Conservation (phyloP, 2,113 vertebrate genomes). For the Bostrychus sinensis region DNA sequence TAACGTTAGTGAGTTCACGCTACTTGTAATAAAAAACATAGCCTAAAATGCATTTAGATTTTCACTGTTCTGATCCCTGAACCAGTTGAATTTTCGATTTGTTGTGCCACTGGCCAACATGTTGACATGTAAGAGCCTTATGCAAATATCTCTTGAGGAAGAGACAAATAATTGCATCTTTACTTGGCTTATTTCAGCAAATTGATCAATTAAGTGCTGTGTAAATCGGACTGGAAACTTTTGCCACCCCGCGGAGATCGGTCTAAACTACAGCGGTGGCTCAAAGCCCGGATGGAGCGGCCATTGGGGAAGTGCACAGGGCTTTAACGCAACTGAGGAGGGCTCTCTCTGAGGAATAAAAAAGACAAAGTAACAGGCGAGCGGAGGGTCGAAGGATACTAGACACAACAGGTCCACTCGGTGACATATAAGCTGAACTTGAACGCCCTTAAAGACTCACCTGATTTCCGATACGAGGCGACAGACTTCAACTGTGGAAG, state of each 20-base stretch:
- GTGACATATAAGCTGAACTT: slow-evolving; percentile 27
- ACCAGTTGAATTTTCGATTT: no score
- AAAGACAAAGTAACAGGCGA: slow-evolving; percentile 62
- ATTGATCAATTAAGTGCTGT: neutral
- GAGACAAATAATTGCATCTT: neutral
- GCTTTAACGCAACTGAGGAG: slow-evolving; percentile 69
- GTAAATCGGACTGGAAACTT: slow-evolving; percentile 14
- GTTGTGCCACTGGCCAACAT: no score
- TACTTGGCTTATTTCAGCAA: neutral
- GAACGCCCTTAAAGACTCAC: slow-evolving; percentile 38
- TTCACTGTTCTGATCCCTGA: no score
- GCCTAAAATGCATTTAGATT: no score
- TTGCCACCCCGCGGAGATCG: slow-evolving; percentile 47
- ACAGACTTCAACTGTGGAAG: slow-evolving; percentile 70
- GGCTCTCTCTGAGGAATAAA: slow-evolving; percentile 65
- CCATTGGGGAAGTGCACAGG: slow-evolving; percentile 68
- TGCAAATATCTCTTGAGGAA: neutral
- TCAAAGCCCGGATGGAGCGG: slow-evolving; percentile 78
- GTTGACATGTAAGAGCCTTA: no score
- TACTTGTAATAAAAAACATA: no score
- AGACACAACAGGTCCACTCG: slow-evolving; percentile 34
- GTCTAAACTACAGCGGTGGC: slow-evolving; percentile 55
- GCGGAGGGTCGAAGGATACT: slow-evolving; percentile 35
- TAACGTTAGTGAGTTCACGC: no score
- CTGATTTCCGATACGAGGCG: slow-evolving; percentile 44